Evolutionary conservation across 2,888 invertebrate genomes (phyloP).

Genomic region (Molorchus minor): DNA sequence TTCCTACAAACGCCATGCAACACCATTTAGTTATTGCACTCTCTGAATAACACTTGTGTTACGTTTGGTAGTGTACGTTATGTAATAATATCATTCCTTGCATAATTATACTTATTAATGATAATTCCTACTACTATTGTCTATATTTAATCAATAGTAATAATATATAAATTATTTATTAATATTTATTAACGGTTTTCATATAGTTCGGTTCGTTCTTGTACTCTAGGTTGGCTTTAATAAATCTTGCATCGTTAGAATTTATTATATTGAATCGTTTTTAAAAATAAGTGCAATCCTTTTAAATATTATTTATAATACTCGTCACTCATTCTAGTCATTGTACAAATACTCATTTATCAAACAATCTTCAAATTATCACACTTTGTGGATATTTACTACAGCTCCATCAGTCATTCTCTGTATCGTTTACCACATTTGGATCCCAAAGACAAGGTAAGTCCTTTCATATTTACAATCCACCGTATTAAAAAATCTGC

Average conservation of each 20-base stretch:
- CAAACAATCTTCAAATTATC: slow-evolving; percentile 48
- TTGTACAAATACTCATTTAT: slow-evolving; percentile 50
- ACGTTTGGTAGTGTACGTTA: slow-evolving; percentile 70
- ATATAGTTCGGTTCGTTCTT: slow-evolving; percentile 58
- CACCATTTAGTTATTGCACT: slow-evolving; percentile 72
- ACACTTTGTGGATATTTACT: slow-evolving; percentile 54
- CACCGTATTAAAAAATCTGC: neutral
- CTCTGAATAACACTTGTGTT: slow-evolving; percentile 71
- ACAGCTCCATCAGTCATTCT: slow-evolving; percentile 48
- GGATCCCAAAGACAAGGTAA: slow-evolving; percentile 48
- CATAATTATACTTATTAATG: slow-evolving; percentile 64
- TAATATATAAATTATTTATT: slow-evolving; percentile 60
- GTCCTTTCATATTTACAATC: slow-evolving; percentile 28
- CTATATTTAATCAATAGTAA: slow-evolving; percentile 63
- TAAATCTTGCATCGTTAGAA: slow-evolving; percentile 60
- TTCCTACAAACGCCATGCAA: slow-evolving; percentile 63
- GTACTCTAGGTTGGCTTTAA: slow-evolving; percentile 62
- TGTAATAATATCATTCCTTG: slow-evolving; percentile 66
- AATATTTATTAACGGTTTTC: slow-evolving; percentile 59
- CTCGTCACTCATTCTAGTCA: slow-evolving; percentile 50
- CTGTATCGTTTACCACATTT: slow-evolving; percentile 46
- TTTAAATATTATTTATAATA: slow-evolving; percentile 51
- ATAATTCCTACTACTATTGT: slow-evolving; percentile 64
- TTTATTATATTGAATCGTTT: slow-evolving; percentile 57
- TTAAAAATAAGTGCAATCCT: slow-evolving; percentile 60